Evolutionary conservation across 2,113 vertebrate genomes (phyloP).

Genomic region (Ciconia maguari): DNA sequence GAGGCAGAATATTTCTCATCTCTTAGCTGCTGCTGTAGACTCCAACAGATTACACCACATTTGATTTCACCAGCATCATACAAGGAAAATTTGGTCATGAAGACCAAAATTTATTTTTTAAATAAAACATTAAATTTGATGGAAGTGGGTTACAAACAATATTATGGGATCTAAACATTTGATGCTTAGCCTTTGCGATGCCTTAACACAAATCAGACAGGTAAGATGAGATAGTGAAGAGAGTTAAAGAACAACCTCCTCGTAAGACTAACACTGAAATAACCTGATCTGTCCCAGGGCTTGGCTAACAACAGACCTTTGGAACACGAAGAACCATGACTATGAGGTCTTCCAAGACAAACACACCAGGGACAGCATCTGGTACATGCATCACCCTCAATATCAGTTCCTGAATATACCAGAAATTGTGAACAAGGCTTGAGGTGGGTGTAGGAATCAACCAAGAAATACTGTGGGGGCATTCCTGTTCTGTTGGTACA

Average conservation of each 20-base stretch:
- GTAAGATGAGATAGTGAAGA: neutral
- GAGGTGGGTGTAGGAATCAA: neutral
- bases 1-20: neutral
- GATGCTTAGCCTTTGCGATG: neutral
- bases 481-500: neutral
- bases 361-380: neutral
- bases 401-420: neutral
- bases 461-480: neutral
- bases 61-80: neutral
- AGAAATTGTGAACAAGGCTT: neutral
- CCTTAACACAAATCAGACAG: neutral
- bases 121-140: neutral
- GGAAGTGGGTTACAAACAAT: neutral
- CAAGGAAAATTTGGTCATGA: neutral
- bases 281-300: neutral
- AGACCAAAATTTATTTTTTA: neutral
- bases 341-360: neutral
- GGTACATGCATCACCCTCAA: neutral
- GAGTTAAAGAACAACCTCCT: neutral
- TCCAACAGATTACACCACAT: neutral
- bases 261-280: neutral
- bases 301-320: neutral
- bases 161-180: neutral
- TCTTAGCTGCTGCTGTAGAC: neutral
- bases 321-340: neutral